A percentile compares a stretch with the other conserved stretches of the same genome.
These are phyloP conservation scores for Philaethria dido DNA, from an alignment of 2,888 invertebrate species.

Conservation along the genomic window DNA sequence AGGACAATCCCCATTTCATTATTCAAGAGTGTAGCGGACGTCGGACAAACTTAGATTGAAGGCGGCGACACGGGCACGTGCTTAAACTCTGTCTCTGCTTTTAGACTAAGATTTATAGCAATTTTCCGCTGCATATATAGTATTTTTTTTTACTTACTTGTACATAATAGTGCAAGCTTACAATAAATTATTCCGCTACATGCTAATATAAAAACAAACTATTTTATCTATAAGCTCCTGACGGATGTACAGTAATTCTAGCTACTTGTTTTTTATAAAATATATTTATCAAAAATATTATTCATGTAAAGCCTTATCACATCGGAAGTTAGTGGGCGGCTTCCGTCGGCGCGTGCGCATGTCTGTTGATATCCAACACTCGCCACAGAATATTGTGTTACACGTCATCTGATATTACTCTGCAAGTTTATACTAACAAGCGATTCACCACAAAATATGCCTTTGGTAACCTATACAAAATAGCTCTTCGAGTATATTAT, in stretches of 20 bases:
- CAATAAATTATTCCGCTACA: neutral
- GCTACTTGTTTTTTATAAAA: constrained; percentile 8
- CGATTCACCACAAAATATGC: constrained; percentile 45
- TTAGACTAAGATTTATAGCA: constrained; percentile 73
- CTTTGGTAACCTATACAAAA: constrained; percentile 46
- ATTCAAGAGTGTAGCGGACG: constrained; percentile 76
- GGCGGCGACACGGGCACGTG: constrained; percentile 76
- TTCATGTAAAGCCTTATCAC: constrained; percentile 72
- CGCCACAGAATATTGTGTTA: constrained; percentile 58
- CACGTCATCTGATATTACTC: constrained; percentile 45
- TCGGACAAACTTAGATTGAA: constrained; percentile 81
- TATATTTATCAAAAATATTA: constrained; percentile 24
- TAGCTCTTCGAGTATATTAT: constrained; percentile 5
- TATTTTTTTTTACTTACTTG: constrained; percentile 27
- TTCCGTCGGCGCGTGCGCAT: constrained; percentile 76
- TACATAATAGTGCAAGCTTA: neutral
- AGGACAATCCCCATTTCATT: constrained; percentile 73
- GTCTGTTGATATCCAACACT: constrained; percentile 58
- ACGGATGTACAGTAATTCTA: constrained; percentile 1
- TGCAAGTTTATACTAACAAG: constrained; percentile 50
- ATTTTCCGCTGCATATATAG: constrained; percentile 56
- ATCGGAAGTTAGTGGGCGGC: constrained; percentile 69
- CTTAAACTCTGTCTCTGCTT: constrained; percentile 74
- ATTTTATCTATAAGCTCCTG: constrained; percentile 2
- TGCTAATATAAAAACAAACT: neutral